Evolutionary conservation across 2,888 invertebrate species (phyloP).

Genomic region (Luffia ferchaultella): DNA sequence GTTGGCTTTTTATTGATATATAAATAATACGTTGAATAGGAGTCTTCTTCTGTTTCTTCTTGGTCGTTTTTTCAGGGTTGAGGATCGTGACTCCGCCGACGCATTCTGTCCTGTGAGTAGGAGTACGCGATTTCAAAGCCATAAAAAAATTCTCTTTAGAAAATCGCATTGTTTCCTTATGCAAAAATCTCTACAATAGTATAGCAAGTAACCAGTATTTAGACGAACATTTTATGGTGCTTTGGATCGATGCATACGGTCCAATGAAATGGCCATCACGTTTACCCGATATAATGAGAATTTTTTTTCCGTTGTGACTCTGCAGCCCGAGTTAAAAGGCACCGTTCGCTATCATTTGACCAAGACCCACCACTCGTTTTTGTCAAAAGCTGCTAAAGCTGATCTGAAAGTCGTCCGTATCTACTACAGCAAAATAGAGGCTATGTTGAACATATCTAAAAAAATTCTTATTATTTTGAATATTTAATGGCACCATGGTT

Average conservation of each 20-base stretch:
- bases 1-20: too few species aligned
- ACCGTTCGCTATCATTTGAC: background rate
- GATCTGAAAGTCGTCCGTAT: too few species aligned
- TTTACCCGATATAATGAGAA: background rate
- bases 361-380: too few species aligned
- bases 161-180: background rate
- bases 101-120: too few species aligned
- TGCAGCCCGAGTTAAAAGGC: background rate
- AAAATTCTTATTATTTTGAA: background rate
- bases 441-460: background rate
- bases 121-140: too few species aligned
- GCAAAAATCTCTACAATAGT: background rate
- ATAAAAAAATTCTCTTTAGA: too few species aligned
- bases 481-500: background rate
- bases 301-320: background rate
- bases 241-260: background rate
- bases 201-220: background rate
- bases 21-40: too few species aligned
- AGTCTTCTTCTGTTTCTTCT: too few species aligned
- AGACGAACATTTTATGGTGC: background rate
- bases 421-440: background rate
- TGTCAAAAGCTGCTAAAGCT: too few species aligned
- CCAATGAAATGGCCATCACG: background rate
- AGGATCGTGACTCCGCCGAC: too few species aligned
- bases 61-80: too few species aligned